Percentiles rank a stretch among this genome's conserved stretches.
Conservation (phyloP, 2,113 vertebrate species). For the human region DNA sequence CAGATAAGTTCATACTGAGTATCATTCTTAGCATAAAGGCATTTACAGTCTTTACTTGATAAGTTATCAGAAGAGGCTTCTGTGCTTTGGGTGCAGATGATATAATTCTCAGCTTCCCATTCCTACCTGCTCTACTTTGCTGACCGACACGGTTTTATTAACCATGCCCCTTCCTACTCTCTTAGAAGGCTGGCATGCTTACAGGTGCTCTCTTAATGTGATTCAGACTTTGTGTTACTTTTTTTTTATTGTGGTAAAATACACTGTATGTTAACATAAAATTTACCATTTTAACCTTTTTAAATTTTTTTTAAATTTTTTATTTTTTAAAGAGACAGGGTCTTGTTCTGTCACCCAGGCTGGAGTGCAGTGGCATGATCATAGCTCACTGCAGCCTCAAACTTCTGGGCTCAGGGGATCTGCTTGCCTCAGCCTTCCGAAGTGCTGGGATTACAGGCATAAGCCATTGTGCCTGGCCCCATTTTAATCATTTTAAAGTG, state of each 20-base stretch:
- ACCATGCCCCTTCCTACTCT: background rate
- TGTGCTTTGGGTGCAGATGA: background rate
- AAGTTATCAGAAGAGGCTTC: no score
- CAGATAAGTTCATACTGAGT: background rate
- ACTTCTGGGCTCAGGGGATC: no score
- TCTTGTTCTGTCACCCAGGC: no score
- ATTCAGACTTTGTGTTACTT: background rate
- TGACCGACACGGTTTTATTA: background rate
- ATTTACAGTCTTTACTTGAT: background rate
- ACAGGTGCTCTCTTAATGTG: background rate
- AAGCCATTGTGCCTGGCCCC: no score
- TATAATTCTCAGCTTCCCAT: background rate
- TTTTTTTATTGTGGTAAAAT: background rate
- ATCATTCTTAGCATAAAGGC: background rate
- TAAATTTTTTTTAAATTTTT: no score
- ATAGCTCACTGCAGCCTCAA: no score
- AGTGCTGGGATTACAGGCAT: no score
- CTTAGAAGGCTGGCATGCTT: background rate
- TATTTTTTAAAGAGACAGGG: no score
- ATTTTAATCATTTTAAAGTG: background rate
- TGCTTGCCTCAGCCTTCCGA: no score
- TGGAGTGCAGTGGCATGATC: no score
- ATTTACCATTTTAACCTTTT: background rate
- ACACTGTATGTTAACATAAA: background rate
- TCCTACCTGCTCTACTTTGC: accelerated